These are phyloP conservation scores for Ferdinandea cuprea DNA, from an alignment of 2,888 invertebrate genomes.

Conservation along the genomic window DNA sequence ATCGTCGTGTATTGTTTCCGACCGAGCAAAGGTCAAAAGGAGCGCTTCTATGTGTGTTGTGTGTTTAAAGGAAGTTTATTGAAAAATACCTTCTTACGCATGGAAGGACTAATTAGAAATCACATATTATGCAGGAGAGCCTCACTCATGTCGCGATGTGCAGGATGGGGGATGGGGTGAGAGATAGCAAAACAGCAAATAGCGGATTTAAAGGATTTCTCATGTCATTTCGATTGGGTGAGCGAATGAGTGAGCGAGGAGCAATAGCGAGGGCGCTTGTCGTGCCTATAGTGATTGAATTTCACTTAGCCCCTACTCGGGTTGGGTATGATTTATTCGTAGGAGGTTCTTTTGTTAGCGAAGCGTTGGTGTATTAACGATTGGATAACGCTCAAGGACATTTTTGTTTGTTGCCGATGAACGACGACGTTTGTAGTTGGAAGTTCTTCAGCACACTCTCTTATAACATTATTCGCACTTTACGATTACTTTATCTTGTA, in stretches of 20 bases:
- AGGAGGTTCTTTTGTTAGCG: too few relatives aligned
- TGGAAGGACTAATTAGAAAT: slow-evolving; percentile 63
- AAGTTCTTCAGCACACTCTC: too few relatives aligned
- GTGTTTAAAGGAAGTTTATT: slow-evolving; percentile 53
- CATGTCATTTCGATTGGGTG: slow-evolving; percentile 44
- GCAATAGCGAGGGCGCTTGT: too few relatives aligned
- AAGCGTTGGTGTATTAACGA: too few relatives aligned
- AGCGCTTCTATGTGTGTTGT: neutral
- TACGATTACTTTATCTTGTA: too few relatives aligned
- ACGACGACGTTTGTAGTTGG: too few relatives aligned
- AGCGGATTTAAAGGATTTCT: slow-evolving; percentile 45
- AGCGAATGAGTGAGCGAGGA: too few relatives aligned
- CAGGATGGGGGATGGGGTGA: neutral
- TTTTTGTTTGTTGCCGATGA: too few relatives aligned
- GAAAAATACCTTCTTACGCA: slow-evolving; percentile 64
- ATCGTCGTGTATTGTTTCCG: slow-evolving; percentile 31
- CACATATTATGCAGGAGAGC: slow-evolving; percentile 22
- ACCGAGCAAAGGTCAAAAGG: slow-evolving; percentile 34
- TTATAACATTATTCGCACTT: too few relatives aligned
- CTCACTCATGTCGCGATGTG: neutral
- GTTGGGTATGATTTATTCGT: too few relatives aligned
- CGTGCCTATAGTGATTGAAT: neutral
- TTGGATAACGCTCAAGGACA: too few relatives aligned
- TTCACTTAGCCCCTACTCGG: too few relatives aligned
- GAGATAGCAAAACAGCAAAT: neutral